phyloP scores from a whole-genome alignment of 1,140 invertebrate genomes.

The Neodiprion lecontei region DNA sequence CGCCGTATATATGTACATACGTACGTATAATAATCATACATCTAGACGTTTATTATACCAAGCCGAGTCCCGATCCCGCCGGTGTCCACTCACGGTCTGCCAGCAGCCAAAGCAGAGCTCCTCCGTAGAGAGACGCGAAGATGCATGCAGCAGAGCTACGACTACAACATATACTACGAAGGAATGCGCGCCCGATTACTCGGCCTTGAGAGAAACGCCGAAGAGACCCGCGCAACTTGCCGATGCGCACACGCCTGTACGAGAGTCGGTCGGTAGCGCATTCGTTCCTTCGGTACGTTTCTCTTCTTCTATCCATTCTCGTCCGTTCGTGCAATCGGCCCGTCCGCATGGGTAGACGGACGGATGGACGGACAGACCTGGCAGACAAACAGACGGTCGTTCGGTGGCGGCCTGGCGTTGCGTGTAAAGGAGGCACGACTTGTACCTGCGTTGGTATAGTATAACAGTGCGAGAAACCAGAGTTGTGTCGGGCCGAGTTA shows the following conservation, averaged over 20 bases:
- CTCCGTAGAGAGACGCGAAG: background rate
- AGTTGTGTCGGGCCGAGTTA: too few species aligned
- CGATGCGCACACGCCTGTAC: background rate
- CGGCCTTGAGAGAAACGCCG: constrained; percentile 3
- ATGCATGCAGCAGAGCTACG: background rate
- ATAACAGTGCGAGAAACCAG: too few species aligned
- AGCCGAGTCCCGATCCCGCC: background rate
- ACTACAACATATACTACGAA: background rate
- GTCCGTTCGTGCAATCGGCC: background rate
- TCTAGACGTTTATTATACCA: too few species aligned
- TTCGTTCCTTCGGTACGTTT: background rate
- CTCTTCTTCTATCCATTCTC: background rate
- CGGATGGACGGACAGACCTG: background rate
- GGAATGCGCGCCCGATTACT: background rate
- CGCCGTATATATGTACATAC: background rate
- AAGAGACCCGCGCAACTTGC: background rate
- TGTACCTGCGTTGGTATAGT: too few species aligned
- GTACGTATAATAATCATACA: background rate
- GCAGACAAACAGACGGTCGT: background rate
- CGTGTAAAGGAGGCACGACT: background rate
- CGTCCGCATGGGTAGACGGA: background rate
- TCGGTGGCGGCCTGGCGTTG: background rate
- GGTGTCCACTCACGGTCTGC: too few species aligned
- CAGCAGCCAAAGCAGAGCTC: background rate
- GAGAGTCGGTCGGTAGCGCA: too few species aligned